Base-by-base conservation (phyloP, 2,113 vertebrate genomes). In the Nibea albiflora region DNA sequence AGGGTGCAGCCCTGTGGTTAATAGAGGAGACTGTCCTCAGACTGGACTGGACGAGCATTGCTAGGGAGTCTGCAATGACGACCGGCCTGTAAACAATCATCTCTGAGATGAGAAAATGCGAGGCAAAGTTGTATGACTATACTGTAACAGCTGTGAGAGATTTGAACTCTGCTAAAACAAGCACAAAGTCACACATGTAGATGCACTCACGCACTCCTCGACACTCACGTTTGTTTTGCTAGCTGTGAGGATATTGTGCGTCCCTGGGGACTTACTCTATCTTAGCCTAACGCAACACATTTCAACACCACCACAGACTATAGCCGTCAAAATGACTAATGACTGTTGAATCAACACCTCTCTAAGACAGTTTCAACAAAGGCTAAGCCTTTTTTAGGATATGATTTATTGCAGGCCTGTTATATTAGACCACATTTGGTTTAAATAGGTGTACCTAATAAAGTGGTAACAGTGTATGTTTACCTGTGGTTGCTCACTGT, bases 1-100 rank as follows among this genome's bases (percentile, higher is more conserved):
- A 73, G 77, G 68, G 78, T 84, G 75, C 65, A 77, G 72, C 71
- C 61, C 28, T 64, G 71, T 56, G 44, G 56, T 80, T 83, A 77
- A 76, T 84, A 76, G 72, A 75, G 66, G 77, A 75, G 49, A 73
- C 69, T 58, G 50, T 78, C 53, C 53, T 86, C 75, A 78, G 71
- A 65, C 78, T 65, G 62, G 63, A n/a, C 52, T 76, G 54, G 47
- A 62, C 15, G 24, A 87, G 56, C 54, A 47, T 35, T 68, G 19
- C 53, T 42, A 28, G 60, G 44, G 39, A 64, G 54, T 24, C 46
- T 31, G 54, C 57, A 24, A 74, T 73, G 76, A 67, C 63, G 61
- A 12, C 58, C 54, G 47, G 28, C 26, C 4, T 56, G 67, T 69
- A 78, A 77, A 52, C 61, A 78, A 12, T 69, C 57, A 12, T 72